A percentile compares a stretch with the other conserved stretches of the same genome.
Conservation (phyloP, 2,797 vertebrate genomes). For the Neopelma chrysocephalum region DNA sequence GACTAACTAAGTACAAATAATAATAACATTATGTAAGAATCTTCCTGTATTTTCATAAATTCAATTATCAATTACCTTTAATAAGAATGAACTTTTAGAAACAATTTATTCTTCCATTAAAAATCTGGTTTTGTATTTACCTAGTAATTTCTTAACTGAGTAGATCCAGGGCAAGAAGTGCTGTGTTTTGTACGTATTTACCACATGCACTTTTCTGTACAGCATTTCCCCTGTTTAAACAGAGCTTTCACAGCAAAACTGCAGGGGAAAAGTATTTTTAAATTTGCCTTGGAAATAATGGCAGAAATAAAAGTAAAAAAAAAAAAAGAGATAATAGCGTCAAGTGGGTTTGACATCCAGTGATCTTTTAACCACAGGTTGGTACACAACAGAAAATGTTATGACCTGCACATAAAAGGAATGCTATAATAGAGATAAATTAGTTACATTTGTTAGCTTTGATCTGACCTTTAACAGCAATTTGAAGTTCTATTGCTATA, state of each 20-base stretch:
- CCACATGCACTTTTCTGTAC: not conserved
- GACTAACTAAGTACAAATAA: not conserved
- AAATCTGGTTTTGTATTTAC: not conserved
- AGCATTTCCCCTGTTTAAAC: not conserved
- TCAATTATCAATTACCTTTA: not conserved
- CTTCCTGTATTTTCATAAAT: not conserved
- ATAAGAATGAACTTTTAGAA: not conserved
- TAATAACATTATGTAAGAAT: not conserved
- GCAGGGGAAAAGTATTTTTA: not conserved
- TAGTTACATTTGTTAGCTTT: not conserved
- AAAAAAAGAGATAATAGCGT: not conserved
- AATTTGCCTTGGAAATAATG: not conserved
- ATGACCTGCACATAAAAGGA: not conserved
- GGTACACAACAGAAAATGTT: not conserved
- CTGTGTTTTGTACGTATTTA: not conserved
- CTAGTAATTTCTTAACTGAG: not conserved
- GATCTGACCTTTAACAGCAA: not conserved
- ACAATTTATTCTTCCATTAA: not conserved
- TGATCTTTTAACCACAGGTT: not conserved
- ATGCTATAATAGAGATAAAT: not conserved
- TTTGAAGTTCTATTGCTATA: not conserved
- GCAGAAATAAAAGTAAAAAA: not conserved
- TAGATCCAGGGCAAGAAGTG: not conserved
- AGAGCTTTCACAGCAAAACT: not conserved
- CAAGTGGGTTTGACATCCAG: not conserved